Base-by-base conservation (phyloP, 2,113 vertebrate genomes). In the Scolopax mira region DNA sequence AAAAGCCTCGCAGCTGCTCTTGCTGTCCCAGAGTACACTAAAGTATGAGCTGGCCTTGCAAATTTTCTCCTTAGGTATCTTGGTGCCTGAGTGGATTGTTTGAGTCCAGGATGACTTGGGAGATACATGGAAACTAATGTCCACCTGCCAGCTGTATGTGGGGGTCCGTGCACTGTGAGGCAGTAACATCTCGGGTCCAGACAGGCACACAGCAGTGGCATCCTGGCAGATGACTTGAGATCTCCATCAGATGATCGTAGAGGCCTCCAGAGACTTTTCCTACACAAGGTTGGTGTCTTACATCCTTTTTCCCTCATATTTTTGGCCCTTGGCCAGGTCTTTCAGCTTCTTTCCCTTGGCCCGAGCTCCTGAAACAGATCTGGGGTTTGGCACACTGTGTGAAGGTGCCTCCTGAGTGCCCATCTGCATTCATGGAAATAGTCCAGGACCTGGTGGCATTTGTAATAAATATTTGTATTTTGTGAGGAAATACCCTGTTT, bases 301-400 rank as follows among this genome's bases (percentile, higher is more conserved):
- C 8, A 41, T 72, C 24, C 57, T 70, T 85, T 61, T 72, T 13
- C 35, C 61, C 33, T 25, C 9, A 4, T 35, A 9, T 30, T 88
- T 90, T 77, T 70, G 35, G 42, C 30, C 57, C 25, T 70, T 71
- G 67, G 24, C 46, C 23, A 73, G 46, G 51, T 27, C 2, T 2
- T 18, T 73, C 33, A 57, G 27, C 35, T 44, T 55, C 58, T 73
- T 58, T 90, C 49, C 60, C 23, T 78, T 80, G 46, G 15, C n/a
- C 44, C 58, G 35, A 48, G 37, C 46, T 77, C 31, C 83, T 55
- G 71, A 64, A 87, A 55, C 64, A 77, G 75, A 41, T 48, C 37
- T 1, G 2, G 64, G 60, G 48, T 48, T 66, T 3, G 0, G 64
- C n/a, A 64, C 0, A 0, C 42, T 79, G 52, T 3, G 1, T 65